Evolutionary conservation across 2,113 vertebrate species (phyloP).

Genomic region (Oriolus oriolus): DNA sequence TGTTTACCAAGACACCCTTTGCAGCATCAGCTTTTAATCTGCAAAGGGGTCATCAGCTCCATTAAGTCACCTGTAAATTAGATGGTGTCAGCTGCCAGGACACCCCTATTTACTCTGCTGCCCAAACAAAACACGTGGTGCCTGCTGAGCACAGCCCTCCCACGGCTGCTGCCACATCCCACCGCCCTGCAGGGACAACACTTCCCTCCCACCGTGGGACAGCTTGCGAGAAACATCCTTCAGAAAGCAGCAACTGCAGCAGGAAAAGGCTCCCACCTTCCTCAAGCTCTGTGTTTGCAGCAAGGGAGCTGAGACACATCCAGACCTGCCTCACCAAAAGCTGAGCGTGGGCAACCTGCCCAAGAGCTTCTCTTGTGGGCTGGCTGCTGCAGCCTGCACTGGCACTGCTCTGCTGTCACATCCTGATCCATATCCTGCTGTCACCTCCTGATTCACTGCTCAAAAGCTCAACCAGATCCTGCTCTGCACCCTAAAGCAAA

Average conservation of each 20-base stretch:
- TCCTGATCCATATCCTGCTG: not conserved
- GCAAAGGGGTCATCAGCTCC: not conserved
- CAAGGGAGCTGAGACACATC: not conserved
- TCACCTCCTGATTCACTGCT: not conserved
- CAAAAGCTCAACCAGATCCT: not conserved
- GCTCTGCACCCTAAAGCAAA: not conserved
- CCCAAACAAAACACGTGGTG: not conserved
- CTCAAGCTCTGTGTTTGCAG: not conserved
- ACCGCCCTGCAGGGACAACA: accelerated
- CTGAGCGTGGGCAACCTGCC: not conserved
- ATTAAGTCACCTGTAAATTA: not conserved
- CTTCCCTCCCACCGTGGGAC: not conserved
- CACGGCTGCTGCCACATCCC: not conserved
- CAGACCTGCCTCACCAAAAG: not conserved
- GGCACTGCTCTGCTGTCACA: not conserved
- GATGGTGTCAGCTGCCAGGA: not conserved
- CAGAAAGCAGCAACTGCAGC: not conserved
- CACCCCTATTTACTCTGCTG: not conserved
- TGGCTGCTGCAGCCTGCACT: not conserved
- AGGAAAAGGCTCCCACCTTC: not conserved
- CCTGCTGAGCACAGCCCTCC: not conserved
- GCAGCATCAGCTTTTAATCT: not conserved
- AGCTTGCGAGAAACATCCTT: not conserved
- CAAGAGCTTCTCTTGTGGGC: not conserved
- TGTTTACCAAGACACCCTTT: not conserved